Conservation (phyloP, 2,797 vertebrate species). For the Helostoma temminkii region DNA sequence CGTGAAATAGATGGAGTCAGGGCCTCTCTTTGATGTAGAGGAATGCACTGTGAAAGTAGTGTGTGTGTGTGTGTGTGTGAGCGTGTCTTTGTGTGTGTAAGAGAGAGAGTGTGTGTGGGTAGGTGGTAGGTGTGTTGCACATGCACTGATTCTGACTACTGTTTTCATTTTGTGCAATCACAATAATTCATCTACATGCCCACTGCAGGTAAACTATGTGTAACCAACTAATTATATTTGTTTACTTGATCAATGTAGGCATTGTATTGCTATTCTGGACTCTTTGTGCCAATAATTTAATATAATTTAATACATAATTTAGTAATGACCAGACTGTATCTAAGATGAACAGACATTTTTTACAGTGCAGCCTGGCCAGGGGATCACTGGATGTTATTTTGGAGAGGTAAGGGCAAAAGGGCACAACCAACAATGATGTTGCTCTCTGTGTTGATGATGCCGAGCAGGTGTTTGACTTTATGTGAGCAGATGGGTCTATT, state of each 20-base stretch:
- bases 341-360: conserved; percentile 7
- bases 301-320: not conserved
- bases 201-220: not conserved
- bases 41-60: conserved; percentile 49
- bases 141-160: conserved; percentile 29
- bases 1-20: conserved; percentile 53
- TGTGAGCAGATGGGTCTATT: conserved; percentile 74
- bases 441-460: conserved; percentile 68
- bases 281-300: not conserved
- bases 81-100: not conserved
- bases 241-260: conserved; percentile 5
- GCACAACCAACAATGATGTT: conserved; percentile 53
- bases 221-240: conserved; percentile 1
- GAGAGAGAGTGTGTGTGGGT: not conserved
- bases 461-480: conserved; percentile 74
- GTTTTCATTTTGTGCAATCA: conserved; percentile 51
- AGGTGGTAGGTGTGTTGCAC: not conserved
- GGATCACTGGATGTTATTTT: conserved; percentile 20
- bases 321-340: not conserved
- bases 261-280: not conserved
- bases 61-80: conserved; percentile 2
- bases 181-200: conserved; percentile 16
- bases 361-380: not conserved
- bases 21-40: conserved; percentile 56
- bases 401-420: conserved; percentile 47